These are phyloP conservation scores for Aplochiton taeniatus DNA, from an alignment of 2,797 vertebrate species.

Conservation along the genomic window DNA sequence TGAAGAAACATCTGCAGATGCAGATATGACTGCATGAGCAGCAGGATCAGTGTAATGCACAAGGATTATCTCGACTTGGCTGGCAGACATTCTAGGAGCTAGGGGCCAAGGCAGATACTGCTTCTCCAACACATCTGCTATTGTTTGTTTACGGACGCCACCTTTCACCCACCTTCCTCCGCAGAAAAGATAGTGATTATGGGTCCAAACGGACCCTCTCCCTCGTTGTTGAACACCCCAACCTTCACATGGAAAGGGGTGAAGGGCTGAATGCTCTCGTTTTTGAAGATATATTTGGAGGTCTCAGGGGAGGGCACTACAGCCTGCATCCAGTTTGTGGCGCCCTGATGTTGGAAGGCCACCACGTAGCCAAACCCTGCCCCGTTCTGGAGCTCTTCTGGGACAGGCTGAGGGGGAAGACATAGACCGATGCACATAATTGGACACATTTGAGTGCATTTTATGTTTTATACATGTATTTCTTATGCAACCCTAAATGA, in stretches of 20 bases:
- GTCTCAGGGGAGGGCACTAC: slow-evolving; percentile 90
- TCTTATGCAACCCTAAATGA: too few species aligned
- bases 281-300: slow-evolving; percentile 90
- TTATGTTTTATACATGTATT: too few species aligned
- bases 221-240: slow-evolving; percentile 95
- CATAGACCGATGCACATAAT: not conserved
- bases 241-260: slow-evolving; percentile 96
- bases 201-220: slow-evolving; percentile 91
- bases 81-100: not conserved
- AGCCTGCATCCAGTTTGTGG: slow-evolving; percentile 94
- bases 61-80: not conserved
- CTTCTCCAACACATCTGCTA: not conserved
- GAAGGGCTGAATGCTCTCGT: slow-evolving; percentile 93
- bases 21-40: slow-evolving; percentile 30
- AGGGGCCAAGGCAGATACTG: too few species aligned
- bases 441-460: too few species aligned
- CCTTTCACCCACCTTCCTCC: slow-evolving; percentile 85
- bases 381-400: slow-evolving; percentile 94
- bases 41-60: slow-evolving; percentile 11
- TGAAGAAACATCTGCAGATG: slow-evolving; percentile 24
- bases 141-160: not conserved
- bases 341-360: slow-evolving; percentile 88
- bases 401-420: slow-evolving; percentile 82
- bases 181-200: slow-evolving; percentile 89
- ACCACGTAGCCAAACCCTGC: slow-evolving; percentile 95